Evolutionary conservation across 2,797 vertebrate species (phyloP), one percentile per base, ranked within the genome.

Genomic region (Hephaestus fuliginosus): DNA sequence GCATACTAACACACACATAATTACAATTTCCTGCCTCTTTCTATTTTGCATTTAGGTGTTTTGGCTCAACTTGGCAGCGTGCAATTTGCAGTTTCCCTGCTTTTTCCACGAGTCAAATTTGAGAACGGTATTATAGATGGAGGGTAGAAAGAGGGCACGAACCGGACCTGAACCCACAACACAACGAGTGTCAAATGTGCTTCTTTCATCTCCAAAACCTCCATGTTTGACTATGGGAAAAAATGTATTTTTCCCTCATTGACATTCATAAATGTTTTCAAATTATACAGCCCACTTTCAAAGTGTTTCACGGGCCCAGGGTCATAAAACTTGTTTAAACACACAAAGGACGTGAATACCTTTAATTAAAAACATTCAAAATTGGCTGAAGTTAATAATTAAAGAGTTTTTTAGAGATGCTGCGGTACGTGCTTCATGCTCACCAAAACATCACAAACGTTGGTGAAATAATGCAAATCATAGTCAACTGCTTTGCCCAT

Each of bases 1-100:
- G 64, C 44, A 77, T 46, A 25, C 25, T 25, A 25, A 70, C 71
- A 80, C 79, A 48, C 57, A 70, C 51, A 71, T 81, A 74, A 85
- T 86, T 83, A 83, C 41, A 70, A 74, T 84, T 89, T 58, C 28
- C 61, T 51, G 64, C 71, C 41, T 76, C 33, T 78, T 41, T 69
- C 44, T 61, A 2, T 36, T 85, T 88, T 78, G 68, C 67, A 63
- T 80, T 81, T 75, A 30, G 15, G 44, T 51, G 57, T 62, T 30
- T 70, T 69, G 41, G 66, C 57, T 81, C 65, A 58, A 51, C 17
- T 76, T 55, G 56, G 36, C 56, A 70, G 49, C 13, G 11, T 75
- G 49, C 43, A 84, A 76, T 78, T 65, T 87, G 44, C 55, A 64
- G 49, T 60, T 49, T 64, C n/a, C 8, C 43, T 22, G 33, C 18